phyloP scores from a whole-genome alignment of 1,140 invertebrate genomes.

The Drosophila nannoptera region DNA sequence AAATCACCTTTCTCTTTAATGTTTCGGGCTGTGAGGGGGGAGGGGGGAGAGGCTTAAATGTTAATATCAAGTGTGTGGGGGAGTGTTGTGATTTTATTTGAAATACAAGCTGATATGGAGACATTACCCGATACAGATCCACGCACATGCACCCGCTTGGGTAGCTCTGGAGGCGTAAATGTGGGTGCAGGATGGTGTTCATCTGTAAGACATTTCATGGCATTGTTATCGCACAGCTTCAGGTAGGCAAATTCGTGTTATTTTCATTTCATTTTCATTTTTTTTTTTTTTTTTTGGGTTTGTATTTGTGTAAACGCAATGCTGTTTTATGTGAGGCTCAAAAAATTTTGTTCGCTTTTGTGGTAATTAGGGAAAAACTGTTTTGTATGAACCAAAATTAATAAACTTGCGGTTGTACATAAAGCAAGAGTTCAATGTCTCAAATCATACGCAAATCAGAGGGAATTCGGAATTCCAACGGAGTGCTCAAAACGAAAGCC shows the following conservation, averaged over 20 bases:
- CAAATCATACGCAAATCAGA: constrained; percentile 59
- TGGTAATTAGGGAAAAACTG: constrained; percentile 36
- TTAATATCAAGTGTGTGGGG: constrained; percentile 2
- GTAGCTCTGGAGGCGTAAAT: constrained; percentile 97
- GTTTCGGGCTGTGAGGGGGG: neutral
- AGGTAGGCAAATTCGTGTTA: constrained; percentile 45
- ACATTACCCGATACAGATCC: constrained; percentile 84
- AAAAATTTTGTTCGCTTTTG: constrained; percentile 47
- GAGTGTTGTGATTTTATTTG: constrained; percentile 19
- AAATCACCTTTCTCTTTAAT: constrained; percentile 62
- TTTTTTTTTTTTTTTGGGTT: constrained; percentile 3
- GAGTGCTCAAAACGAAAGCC: constrained; percentile 28
- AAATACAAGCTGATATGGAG: constrained; percentile 41
- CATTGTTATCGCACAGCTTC: constrained; percentile 69
- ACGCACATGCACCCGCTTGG: constrained; percentile 97
- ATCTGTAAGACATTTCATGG: constrained; percentile 88
- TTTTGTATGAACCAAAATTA: constrained; percentile 50
- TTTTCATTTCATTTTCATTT: constrained; percentile 29
- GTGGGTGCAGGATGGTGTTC: constrained; percentile 95
- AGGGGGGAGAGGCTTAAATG: constrained; percentile 14
- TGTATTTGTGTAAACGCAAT: constrained; percentile 40
- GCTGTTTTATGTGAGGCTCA: constrained; percentile 56
- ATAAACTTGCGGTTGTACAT: constrained; percentile 45
- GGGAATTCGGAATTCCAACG: constrained; percentile 9
- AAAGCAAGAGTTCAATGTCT: constrained; percentile 44